Conservation (phyloP, 2,797 vertebrate species). For the Tenualosa ilisha region DNA sequence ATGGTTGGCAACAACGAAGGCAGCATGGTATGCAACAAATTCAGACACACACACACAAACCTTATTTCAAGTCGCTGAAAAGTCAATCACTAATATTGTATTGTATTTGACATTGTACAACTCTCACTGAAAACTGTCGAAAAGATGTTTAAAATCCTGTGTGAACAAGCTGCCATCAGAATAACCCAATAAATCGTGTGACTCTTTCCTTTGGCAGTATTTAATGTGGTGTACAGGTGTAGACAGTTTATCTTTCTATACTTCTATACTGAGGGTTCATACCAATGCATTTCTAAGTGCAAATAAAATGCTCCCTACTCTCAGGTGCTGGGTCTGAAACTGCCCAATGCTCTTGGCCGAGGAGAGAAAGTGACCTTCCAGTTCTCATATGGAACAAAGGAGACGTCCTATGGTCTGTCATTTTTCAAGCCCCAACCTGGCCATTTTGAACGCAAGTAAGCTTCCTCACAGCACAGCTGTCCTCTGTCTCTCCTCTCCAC, state of each 20-base stretch:
- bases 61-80: not conserved
- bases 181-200: no score
- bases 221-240: no score
- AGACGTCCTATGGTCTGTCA: conserved; percentile 93
- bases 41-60: not conserved
- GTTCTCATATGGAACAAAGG: conserved; percentile 98
- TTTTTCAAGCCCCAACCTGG: conserved; percentile 94
- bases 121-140: no score
- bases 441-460: conserved; percentile 92
- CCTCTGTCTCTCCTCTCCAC: no score
- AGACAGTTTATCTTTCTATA: no score
- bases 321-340: conserved; percentile 84
- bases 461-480: conserved; percentile 1
- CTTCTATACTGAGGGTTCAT: no score
- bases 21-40: conserved; percentile 85
- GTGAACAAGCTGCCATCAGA: no score
- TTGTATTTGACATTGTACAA: no score
- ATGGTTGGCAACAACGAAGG: conserved; percentile 99
- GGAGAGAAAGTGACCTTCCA: conserved; percentile 97
- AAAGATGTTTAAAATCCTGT: no score
- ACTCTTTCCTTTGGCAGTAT: no score
- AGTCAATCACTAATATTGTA: no score
- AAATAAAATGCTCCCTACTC: not conserved
- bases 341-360: conserved; percentile 90
- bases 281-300: no score